These are phyloP conservation scores for Suncus etruscus DNA, from an alignment of 2,113 vertebrate genomes.

Conservation along the genomic window DNA sequence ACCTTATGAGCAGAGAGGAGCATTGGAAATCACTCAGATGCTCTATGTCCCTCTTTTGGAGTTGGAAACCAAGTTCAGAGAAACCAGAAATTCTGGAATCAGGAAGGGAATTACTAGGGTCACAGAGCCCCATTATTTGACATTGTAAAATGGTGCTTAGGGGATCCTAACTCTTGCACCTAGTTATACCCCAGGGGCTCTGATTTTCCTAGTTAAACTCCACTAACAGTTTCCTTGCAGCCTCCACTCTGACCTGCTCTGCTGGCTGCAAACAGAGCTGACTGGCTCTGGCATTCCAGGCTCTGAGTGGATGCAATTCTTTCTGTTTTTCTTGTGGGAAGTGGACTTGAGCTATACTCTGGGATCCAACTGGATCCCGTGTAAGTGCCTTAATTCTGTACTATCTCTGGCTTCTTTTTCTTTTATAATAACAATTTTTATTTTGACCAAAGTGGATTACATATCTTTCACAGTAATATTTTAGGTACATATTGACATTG, in stretches of 20 bases:
- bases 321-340: too few relatives aligned
- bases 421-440: too few relatives aligned
- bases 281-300: background rate
- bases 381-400: too few relatives aligned
- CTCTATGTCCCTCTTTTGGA: background rate
- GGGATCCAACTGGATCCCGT: too few relatives aligned
- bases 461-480: too few relatives aligned
- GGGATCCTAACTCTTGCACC: background rate
- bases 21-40: background rate
- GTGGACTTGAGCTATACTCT: too few relatives aligned
- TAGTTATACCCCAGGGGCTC: fast-evolving
- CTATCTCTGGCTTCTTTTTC: too few relatives aligned
- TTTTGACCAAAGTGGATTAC: too few relatives aligned
- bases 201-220: background rate
- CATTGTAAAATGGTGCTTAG: background rate
- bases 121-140: too few relatives aligned
- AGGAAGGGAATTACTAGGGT: background rate
- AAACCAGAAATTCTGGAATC: background rate
- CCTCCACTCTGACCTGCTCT: too few relatives aligned
- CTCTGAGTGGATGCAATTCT: background rate
- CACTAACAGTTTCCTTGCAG: background rate
- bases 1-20: constrained; percentile 1
- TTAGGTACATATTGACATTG: too few relatives aligned
- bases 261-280: too few relatives aligned
- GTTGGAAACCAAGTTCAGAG: background rate